Percentiles rank a stretch among this genome's conserved stretches.
Evolutionary conservation across 2,888 invertebrate genomes (phyloP).

Genomic region (Limnephilus lunatus): DNA sequence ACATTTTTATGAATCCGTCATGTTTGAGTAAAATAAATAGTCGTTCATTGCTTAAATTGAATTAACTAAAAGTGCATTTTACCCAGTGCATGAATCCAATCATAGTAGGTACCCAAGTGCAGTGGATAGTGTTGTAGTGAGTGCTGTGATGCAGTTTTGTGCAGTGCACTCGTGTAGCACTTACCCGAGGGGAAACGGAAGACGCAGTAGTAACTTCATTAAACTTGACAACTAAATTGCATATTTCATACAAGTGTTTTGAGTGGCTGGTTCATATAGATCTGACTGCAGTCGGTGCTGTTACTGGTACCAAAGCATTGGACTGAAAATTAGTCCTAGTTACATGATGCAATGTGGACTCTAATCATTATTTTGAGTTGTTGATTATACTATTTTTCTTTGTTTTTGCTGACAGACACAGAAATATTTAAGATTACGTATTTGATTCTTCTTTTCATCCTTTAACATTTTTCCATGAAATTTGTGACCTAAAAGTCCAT

Average conservation of each 20-base stretch:
- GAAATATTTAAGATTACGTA: no score
- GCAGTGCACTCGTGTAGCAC: neutral
- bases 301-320: neutral
- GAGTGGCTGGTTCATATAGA: neutral
- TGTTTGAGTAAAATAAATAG: neutral
- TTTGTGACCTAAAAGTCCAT: neutral
- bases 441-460: neutral
- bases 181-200: neutral
- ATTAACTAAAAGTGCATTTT: neutral
- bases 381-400: neutral
- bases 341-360: neutral
- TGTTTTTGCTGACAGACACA: no score
- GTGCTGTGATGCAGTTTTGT: neutral
- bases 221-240: constrained; percentile 35
- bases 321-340: neutral
- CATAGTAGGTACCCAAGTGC: neutral
- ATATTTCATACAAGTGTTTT: constrained; percentile 16
- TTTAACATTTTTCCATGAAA: no score
- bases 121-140: neutral
- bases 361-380: neutral
- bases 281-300: neutral
- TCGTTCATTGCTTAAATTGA: neutral
- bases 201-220: constrained; percentile 14
- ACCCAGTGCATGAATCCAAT: neutral
- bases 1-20: neutral